Conservation (phyloP, 2,113 vertebrate species). For the Vulpes vulpes region DNA sequence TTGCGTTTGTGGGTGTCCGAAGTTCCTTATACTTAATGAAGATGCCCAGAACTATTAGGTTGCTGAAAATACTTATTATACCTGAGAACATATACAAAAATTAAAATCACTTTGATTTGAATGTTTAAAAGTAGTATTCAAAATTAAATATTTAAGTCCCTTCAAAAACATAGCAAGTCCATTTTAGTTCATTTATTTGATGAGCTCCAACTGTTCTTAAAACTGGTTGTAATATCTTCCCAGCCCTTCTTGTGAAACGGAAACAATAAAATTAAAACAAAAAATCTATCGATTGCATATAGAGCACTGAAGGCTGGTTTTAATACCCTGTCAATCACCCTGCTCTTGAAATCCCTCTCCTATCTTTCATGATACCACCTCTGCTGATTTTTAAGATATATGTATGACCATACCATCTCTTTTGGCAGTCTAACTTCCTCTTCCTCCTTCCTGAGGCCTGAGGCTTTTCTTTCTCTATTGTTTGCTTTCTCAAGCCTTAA, state of each 20-base stretch:
- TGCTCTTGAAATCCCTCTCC: neutral
- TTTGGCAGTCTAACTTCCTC: neutral
- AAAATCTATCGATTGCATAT: neutral
- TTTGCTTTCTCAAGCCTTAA: neutral
- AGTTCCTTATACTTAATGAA: constrained; percentile 97
- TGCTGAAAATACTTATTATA: constrained; percentile 95
- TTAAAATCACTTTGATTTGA: neutral
- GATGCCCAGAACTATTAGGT: constrained; percentile 95
- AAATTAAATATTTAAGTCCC: constrained; percentile 51
- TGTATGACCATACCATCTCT: neutral
- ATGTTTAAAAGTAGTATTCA: neutral
- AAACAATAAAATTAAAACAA: constrained; percentile 26
- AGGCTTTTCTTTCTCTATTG: neutral
- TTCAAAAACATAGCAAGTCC: constrained; percentile 2
- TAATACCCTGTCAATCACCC: neutral
- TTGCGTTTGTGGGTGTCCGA: constrained; percentile 95
- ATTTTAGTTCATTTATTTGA: constrained; percentile 4
- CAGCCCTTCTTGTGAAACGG: neutral
- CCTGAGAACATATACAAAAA: constrained; percentile 88
- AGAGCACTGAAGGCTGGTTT: neutral
- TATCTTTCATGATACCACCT: neutral
- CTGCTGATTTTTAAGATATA: neutral
- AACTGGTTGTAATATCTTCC: neutral
- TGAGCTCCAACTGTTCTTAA: neutral
- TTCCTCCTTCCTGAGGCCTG: neutral